phyloP scores from a whole-genome alignment of 2,113 vertebrate species.

The Prunella himalayana region DNA sequence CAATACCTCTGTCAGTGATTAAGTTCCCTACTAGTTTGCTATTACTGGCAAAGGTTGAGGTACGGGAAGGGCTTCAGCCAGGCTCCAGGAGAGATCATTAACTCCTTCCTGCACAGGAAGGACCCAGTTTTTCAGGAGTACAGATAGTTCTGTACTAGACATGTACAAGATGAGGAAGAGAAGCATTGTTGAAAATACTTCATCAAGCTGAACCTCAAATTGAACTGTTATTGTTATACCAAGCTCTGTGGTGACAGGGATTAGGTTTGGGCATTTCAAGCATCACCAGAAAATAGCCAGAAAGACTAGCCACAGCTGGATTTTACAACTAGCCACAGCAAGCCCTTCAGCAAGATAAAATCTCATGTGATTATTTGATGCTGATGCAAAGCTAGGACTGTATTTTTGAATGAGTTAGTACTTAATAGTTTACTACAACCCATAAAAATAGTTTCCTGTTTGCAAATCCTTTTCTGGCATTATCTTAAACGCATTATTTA shows the following conservation, averaged over 20 bases:
- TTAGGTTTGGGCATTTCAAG: background rate
- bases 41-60: conserved; percentile 25
- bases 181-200: background rate
- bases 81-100: background rate
- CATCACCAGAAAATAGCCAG: background rate
- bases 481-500: background rate
- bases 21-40: background rate
- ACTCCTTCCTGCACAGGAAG: background rate
- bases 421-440: background rate
- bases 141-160: background rate
- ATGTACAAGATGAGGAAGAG: background rate
- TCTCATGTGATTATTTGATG: background rate
- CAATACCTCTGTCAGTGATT: background rate
- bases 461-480: background rate
- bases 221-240: background rate
- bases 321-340: background rate
- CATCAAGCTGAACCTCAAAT: background rate
- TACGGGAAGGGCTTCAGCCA: background rate
- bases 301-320: background rate
- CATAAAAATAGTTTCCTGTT: conserved; percentile 11
- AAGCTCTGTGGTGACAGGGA: background rate
- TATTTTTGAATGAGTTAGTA: background rate
- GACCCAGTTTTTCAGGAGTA: background rate
- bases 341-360: background rate
- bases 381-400: background rate